Evolutionary conservation across 2,797 vertebrate genomes (phyloP).

Genomic region (Falco biarmicus): DNA sequence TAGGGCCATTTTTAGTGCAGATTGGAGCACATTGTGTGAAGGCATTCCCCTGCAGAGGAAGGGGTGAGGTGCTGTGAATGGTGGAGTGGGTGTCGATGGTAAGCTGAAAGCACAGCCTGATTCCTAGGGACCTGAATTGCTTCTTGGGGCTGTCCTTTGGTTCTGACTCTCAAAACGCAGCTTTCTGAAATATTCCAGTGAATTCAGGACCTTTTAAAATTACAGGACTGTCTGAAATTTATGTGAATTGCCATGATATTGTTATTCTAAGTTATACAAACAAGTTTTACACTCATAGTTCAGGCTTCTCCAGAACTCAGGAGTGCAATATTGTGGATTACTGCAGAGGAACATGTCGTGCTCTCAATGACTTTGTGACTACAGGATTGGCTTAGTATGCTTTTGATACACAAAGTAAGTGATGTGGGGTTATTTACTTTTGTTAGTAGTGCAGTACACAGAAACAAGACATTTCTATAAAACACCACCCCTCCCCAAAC

Average conservation of each 20-base stretch:
- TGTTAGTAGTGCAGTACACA: neutral
- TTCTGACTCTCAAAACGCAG: neutral
- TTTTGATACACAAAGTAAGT: neutral
- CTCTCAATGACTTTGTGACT: neutral
- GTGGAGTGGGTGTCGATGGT: rapidly evolving
- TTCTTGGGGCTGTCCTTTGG: neutral
- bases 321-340: neutral
- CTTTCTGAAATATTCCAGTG: neutral
- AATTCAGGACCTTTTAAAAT: neutral
- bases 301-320: neutral
- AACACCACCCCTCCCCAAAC: neutral
- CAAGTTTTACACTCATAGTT: neutral
- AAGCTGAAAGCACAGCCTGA: neutral
- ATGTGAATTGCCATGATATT: neutral
- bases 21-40: neutral
- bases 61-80: neutral
- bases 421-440: neutral
- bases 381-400: neutral
- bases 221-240: neutral
- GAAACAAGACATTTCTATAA: neutral
- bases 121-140: neutral
- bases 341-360: neutral
- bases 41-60: neutral
- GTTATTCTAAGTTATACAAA: neutral
- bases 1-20: neutral